Base-by-base conservation (phyloP, 2,888 invertebrate genomes). In the Leucoma salicis region DNA sequence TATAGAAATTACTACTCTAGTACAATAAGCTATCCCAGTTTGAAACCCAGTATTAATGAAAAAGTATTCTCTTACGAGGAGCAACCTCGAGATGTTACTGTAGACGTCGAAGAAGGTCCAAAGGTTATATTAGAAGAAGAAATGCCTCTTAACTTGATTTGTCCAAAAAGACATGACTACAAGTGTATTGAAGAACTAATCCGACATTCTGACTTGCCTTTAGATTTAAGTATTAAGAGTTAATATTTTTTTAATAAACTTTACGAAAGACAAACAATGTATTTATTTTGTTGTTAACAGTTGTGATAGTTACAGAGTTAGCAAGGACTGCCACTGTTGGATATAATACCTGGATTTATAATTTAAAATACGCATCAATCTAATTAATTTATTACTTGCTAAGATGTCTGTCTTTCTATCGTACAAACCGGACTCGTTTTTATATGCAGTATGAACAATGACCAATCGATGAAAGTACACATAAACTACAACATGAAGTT, bases 151-250 rank as follows among this genome's bases (percentile, higher is more conserved):
- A 88, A 90, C 52, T 65, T 90, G 35, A 87, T 84, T 47, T 85
- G 90, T 57, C 53, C 70, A 14, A 85, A 82, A 49, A 67, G 80
- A 29, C 56, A 73, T 25, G 84, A 85, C 37, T 80, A 73, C 67
- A 78, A 66, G 38, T 75, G 84, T 14, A 73, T 85, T 35, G 82
- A 82, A 47, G 76, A 81, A 42, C 74, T 85, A 76, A 73, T 86
- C 71, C 80, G 70, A 65, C 72, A 74, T 31, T 75, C 90, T 50
- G 92, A 92, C 72, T 78, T 88, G 57, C 92, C 92, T 39, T 80
- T 92, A 84, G 92, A 92, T 85, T 91, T 92, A 84, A 92, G 92
- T 72, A 90, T 90, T 54, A 90, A 90, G 61, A 90, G 88, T 84
- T 79, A 70, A 74, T 66, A 64, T 72, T 63, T n/a, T 49, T 63